Conservation (phyloP, 2,113 vertebrate species). For the Aegypius monachus region DNA sequence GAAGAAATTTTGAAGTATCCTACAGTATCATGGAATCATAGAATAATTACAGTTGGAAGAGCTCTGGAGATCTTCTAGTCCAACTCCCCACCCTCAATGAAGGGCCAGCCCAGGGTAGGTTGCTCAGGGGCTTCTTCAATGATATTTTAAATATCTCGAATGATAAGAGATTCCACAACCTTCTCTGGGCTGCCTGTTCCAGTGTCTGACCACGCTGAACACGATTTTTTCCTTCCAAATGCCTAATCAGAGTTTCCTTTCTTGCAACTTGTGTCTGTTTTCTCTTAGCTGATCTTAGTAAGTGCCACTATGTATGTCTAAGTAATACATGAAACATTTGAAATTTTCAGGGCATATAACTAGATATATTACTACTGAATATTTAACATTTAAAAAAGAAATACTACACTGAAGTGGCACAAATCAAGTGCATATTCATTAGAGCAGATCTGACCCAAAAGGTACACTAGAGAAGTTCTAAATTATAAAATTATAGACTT, state of each 20-base stretch:
- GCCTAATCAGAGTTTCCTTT: background rate
- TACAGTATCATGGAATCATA: background rate
- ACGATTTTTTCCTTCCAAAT: background rate
- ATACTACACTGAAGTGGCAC: background rate
- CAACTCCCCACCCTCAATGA: background rate
- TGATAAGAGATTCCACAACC: background rate
- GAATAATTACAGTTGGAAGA: background rate
- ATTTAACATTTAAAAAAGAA: background rate
- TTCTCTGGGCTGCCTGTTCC: background rate
- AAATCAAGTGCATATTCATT: background rate
- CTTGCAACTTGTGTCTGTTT: background rate
- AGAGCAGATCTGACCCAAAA: background rate
- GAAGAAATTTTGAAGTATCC: background rate
- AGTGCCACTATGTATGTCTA: background rate
- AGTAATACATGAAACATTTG: background rate
- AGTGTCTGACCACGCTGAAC: background rate
- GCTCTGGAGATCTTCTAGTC: background rate
- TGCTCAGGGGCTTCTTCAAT: background rate
- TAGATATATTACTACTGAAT: background rate
- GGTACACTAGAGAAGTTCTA: background rate
- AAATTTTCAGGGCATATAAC: background rate
- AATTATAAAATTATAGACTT: background rate
- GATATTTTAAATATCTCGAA: background rate
- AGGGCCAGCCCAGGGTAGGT: background rate
- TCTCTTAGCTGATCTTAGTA: background rate